Evolutionary conservation across 2,113 vertebrate genomes (phyloP).

Genomic region (Erinaceus europaeus): DNA sequence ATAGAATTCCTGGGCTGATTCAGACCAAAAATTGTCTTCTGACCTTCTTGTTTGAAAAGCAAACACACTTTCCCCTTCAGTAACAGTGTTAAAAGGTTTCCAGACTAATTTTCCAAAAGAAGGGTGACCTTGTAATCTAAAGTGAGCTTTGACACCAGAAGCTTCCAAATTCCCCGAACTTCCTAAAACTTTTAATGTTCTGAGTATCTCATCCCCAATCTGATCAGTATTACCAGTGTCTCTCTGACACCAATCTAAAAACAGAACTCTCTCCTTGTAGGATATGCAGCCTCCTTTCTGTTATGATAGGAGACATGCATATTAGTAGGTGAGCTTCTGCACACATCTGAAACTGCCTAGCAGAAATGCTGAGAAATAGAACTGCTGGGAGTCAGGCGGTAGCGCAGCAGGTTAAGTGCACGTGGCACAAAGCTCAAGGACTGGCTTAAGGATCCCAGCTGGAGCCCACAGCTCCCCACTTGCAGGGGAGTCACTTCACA

Average conservation of each 20-base stretch:
- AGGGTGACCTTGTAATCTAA: not conserved
- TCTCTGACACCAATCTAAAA: not conserved
- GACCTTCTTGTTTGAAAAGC: not conserved
- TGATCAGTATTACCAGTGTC: constrained; percentile 12
- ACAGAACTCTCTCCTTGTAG: not conserved
- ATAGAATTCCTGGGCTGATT: not conserved
- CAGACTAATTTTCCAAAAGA: not conserved
- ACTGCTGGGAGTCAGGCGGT: no score
- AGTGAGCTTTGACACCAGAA: not conserved
- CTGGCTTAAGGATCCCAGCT: no score
- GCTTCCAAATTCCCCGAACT: not conserved
- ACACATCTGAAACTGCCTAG: not conserved
- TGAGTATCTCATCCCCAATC: not conserved
- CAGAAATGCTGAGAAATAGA: no score
- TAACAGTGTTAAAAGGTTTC: not conserved
- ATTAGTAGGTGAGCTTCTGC: not conserved
- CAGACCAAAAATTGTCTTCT: not conserved
- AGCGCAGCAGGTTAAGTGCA: no score
- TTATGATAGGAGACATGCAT: not conserved
- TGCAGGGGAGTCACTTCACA: no score
- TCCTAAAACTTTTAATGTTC: not conserved
- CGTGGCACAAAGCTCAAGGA: no score
- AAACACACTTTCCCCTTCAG: not conserved
- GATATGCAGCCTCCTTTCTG: no score
- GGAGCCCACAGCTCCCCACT: no score